Conservation (phyloP, 2,888 invertebrate genomes). For the Parnassius orleans region DNA sequence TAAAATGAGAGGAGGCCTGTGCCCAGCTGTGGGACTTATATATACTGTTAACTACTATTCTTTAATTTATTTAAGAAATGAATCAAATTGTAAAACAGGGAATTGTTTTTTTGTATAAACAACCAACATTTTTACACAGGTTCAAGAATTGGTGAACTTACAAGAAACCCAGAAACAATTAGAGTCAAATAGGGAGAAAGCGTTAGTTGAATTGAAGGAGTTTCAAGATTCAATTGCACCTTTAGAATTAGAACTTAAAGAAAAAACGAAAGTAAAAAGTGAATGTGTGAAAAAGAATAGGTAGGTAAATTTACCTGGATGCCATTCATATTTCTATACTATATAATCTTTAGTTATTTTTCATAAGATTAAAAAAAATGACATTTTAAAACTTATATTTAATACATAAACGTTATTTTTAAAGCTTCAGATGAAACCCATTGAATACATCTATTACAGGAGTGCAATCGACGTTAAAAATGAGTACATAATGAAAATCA, state of each 20-base stretch:
- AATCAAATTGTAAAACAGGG: too few species aligned
- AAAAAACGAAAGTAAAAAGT: constrained; percentile 57
- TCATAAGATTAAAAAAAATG: not conserved
- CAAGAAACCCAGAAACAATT: constrained; percentile 73
- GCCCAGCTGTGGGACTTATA: too few species aligned
- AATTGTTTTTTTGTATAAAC: too few species aligned
- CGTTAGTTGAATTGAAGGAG: constrained; percentile 55
- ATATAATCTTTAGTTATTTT: too few species aligned
- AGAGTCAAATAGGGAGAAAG: constrained; percentile 59
- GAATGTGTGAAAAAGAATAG: constrained; percentile 63
- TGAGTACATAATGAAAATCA: constrained; percentile 60
- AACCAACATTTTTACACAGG: constrained; percentile 42
- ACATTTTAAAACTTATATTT: not conserved
- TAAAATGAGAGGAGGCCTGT: too few species aligned
- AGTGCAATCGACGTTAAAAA: constrained; percentile 66
- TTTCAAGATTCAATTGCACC: constrained; percentile 53
- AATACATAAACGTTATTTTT: too few species aligned
- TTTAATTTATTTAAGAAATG: too few species aligned
- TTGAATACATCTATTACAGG: constrained; percentile 38
- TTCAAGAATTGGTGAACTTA: constrained; percentile 76
- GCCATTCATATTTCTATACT: not conserved
- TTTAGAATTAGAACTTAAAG: constrained; percentile 55
- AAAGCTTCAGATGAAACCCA: too few species aligned
- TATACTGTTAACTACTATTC: too few species aligned
- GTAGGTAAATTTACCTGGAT: constrained; percentile 37